Percentiles rank a stretch among this genome's conserved stretches.
Evolutionary conservation across 1,140 invertebrate genomes (phyloP).

Genomic region (Hestina assimilis): DNA sequence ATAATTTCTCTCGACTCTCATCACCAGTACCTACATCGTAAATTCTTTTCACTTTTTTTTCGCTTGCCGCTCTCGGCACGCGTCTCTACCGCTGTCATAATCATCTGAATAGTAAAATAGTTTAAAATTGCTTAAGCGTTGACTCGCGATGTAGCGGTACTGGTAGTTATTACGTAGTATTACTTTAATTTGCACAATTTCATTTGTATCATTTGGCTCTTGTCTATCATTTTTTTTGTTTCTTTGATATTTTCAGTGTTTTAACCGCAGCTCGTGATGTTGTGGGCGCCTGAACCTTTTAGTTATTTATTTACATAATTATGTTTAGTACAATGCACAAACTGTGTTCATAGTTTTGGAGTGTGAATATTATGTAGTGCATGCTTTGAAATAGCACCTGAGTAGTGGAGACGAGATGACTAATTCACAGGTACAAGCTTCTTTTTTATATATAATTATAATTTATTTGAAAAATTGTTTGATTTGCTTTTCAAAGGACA

Average conservation of each 20-base stretch:
- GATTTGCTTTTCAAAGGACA: no score
- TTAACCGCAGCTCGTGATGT: constrained; percentile 70
- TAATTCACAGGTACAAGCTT: constrained; percentile 71
- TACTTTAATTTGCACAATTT: constrained; percentile 49
- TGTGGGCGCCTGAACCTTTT: constrained; percentile 61
- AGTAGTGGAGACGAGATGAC: constrained; percentile 67
- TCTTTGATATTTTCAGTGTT: constrained; percentile 71
- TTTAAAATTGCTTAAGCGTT: constrained; percentile 39
- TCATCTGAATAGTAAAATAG: constrained; percentile 48
- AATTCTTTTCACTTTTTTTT: constrained; percentile 75
- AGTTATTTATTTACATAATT: constrained; percentile 63
- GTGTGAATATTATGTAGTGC: constrained; percentile 71
- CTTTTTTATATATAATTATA: constrained; percentile 31
- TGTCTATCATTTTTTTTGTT: constrained; percentile 58
- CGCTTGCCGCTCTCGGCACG: constrained; percentile 50
- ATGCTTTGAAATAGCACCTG: constrained; percentile 68
- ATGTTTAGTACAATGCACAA: constrained; percentile 69
- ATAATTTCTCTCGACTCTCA: constrained; percentile 53
- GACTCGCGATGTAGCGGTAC: constrained; percentile 29
- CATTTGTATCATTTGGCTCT: constrained; percentile 38
- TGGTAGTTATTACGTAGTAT: constrained; percentile 40
- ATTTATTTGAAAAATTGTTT: no score
- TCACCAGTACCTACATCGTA: constrained; percentile 46
- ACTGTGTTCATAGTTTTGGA: constrained; percentile 61
- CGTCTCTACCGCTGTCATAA: constrained; percentile 51